phyloP scores from a whole-genome alignment of 2,113 vertebrate species.

The Jaculus jaculus region DNA sequence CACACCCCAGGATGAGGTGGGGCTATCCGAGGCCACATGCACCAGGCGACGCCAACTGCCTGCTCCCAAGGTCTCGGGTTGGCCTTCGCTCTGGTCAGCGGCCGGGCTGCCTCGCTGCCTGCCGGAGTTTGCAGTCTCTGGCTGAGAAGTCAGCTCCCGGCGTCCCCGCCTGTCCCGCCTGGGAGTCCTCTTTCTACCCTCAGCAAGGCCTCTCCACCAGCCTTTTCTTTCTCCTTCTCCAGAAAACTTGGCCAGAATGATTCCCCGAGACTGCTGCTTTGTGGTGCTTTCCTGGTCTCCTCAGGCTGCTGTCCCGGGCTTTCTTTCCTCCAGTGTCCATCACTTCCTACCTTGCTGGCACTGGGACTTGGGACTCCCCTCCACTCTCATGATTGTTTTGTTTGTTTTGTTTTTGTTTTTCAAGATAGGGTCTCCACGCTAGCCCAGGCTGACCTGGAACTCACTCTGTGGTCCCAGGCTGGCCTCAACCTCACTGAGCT shows the following conservation, averaged over 20 bases:
- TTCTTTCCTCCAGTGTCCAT: not conserved
- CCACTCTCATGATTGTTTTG: not conserved
- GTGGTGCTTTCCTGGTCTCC: not conserved
- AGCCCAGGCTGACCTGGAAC: not conserved
- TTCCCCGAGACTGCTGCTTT: not conserved
- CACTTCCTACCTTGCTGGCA: not conserved
- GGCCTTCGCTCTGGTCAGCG: constrained; percentile 41
- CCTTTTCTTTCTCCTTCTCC: not conserved
- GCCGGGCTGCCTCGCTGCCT: not conserved
- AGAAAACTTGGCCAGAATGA: not conserved
- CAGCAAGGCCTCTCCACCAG: not conserved
- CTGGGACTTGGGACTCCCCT: not conserved
- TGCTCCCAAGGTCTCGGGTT: constrained; percentile 66
- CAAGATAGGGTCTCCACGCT: not conserved
- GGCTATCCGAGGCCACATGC: constrained; percentile 58
- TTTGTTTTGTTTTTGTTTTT: not conserved
- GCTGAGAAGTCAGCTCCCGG: not conserved
- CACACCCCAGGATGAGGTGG: constrained; percentile 41
- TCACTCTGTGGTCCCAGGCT: not conserved
- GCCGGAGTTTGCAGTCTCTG: not conserved
- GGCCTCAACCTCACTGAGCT: no score
- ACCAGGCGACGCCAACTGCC: constrained; percentile 49
- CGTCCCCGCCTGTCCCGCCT: not conserved
- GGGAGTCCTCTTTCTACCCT: not conserved
- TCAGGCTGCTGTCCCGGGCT: not conserved